Base-by-base conservation (phyloP, 2,797 vertebrate species). In the Loris lydekkerianus region DNA sequence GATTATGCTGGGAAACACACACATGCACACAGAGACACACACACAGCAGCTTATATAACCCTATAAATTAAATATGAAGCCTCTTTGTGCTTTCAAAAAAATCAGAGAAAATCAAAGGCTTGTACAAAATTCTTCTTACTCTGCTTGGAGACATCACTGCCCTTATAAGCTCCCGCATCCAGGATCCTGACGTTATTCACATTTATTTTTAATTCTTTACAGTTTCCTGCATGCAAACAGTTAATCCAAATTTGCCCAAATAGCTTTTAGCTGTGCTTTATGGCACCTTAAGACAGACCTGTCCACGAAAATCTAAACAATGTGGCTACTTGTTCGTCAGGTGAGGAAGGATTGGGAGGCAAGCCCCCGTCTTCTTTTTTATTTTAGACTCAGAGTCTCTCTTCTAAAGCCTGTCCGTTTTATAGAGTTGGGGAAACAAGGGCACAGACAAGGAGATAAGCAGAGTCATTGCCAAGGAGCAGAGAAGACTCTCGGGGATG, bases 11-110 rank as follows among this genome's bases (percentile, higher is more conserved):
- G 87, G 85, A 76, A 89, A 78, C 37, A 25, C 27, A 0, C 27
- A 2, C 60, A 25, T 34, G 15, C 23, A 10, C 34, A 53, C 29
- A 21, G 17, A 31, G 23, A 25, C 37, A 73, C 77, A 69, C 82
- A 40, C 18, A 49, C 56, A 58, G 1, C 56, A 63, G 81, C 93
- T 96, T 96, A 67, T 31, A 95, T 69, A 97, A 96, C 1, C 6
- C 20, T 67, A 65, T 84, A 78, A 97, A 98, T 97, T 25, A 97
- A 95, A 96, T 97, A 96, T 96, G 88, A 97, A 97, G 29, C 61
- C 20, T 95, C 11, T 72, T 91, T 83, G 89, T 53, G 15, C 95
- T 97, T 97, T 97, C 85, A 91, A 89, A 97, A 83, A 92, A 91
- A 93, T 81, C 77, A 90, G 29, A 34, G 11, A 93, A 92, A 95